Evolutionary conservation across 92 coral and sea anemone species (phyloP).

Genomic region (Anthopleura xanthogrammica): DNA sequence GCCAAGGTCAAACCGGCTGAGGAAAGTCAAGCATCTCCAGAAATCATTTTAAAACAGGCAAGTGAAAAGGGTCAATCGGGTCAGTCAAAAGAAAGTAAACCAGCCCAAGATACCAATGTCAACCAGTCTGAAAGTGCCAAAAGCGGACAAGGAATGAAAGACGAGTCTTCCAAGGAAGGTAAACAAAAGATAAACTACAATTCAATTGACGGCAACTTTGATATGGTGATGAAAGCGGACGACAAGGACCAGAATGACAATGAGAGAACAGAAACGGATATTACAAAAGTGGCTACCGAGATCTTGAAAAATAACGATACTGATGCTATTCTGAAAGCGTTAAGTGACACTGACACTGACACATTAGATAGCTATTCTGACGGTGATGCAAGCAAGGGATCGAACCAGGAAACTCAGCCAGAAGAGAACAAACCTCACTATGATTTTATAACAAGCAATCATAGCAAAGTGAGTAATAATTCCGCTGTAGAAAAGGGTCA

Average conservation of each 20-base stretch:
- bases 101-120: too few species aligned
- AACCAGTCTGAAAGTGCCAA: neutral
- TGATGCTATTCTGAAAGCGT: slow-evolving; percentile 23
- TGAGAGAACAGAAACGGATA: neutral
- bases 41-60: neutral
- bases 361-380: slow-evolving; percentile 20
- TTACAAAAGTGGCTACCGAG: slow-evolving; percentile 18
- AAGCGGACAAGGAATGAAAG: neutral
- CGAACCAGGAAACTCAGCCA: neutral
- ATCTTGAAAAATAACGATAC: slow-evolving; percentile 19
- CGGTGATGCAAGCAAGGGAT: neutral
- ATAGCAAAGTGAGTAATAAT: neutral
- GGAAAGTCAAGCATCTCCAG: neutral
- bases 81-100: too few species aligned
- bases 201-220: slow-evolving; percentile 5
- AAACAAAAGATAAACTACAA: neutral
- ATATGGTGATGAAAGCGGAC: neutral
- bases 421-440: neutral
- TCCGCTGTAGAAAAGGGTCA: neutral
- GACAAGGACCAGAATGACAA: neutral
- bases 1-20: neutral
- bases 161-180: neutral
- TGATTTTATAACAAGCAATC: neutral
- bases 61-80: too few species aligned
- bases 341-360: slow-evolving; percentile 6